phyloP scores from a whole-genome alignment of 2,888 invertebrate species.

The Apoda limacodes region DNA sequence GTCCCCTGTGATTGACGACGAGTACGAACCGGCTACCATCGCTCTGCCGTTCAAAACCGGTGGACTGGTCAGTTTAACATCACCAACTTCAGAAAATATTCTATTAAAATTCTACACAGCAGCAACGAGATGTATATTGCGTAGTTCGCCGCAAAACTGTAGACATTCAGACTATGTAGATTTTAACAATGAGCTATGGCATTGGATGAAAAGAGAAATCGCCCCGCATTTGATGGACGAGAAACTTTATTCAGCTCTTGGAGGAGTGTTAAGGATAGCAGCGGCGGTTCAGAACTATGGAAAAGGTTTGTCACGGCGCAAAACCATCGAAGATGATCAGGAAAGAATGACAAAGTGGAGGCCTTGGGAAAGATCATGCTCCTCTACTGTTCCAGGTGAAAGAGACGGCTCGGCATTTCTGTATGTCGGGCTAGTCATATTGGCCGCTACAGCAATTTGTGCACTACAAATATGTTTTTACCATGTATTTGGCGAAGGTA shows the following conservation, averaged over 20 bases:
- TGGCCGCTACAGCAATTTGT: constrained; percentile 35
- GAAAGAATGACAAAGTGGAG: constrained; percentile 31
- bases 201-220: constrained; percentile 56
- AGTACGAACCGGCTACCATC: constrained; percentile 35
- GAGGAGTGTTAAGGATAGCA: constrained; percentile 50
- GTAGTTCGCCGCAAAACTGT: constrained; percentile 41
- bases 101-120: constrained; percentile 52
- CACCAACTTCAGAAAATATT: constrained; percentile 40
- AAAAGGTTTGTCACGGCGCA: constrained; percentile 42
- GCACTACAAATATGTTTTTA: constrained; percentile 42
- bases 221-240: constrained; percentile 52
- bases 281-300: constrained; percentile 56
- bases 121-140: constrained; percentile 46
- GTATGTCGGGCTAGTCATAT: constrained; percentile 34
- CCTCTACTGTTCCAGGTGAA: constrained; percentile 34
- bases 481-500: constrained; percentile 32
- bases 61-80: constrained; percentile 38
- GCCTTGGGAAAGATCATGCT: constrained; percentile 36
- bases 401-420: constrained; percentile 40
- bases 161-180: constrained; percentile 50
- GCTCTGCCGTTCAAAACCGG: constrained; percentile 45
- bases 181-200: constrained; percentile 56
- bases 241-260: constrained; percentile 48
- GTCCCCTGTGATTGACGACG: constrained; percentile 41
- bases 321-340: constrained; percentile 33